phyloP scores from a whole-genome alignment of 2,888 invertebrate species.

The Hydroisotoma schaefferi region DNA sequence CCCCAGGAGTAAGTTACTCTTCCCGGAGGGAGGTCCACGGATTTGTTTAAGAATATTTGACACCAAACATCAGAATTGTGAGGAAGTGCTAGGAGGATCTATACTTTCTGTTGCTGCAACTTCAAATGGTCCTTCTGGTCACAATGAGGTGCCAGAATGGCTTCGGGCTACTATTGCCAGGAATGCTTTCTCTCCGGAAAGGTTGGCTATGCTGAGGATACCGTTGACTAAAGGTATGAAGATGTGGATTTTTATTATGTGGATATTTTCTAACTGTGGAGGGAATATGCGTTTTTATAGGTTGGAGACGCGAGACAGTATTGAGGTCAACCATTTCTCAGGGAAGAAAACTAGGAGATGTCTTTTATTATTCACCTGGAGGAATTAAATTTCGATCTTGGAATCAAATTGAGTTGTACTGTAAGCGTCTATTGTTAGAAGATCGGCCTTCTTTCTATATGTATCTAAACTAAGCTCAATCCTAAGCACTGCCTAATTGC shows the following conservation, averaged over 20 bases:
- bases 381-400: slow-evolving; percentile 39
- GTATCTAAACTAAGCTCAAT: too few relatives aligned
- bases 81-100: neutral
- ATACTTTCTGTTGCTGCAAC: too few relatives aligned
- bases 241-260: too few relatives aligned
- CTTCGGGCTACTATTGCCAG: neutral
- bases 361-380: slow-evolving; percentile 41
- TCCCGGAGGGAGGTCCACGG: neutral
- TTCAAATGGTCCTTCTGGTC: neutral
- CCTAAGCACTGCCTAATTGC: neutral
- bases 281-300: slow-evolving; percentile 14
- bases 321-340: slow-evolving; percentile 34
- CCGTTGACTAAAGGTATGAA: slow-evolving; percentile 1
- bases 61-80: neutral
- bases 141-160: neutral
- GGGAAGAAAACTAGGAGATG: slow-evolving; percentile 38
- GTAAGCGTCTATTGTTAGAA: slow-evolving; percentile 18
- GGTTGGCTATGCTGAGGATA: neutral
- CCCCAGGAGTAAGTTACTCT: neutral
- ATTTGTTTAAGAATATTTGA: neutral
- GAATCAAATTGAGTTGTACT: slow-evolving; percentile 35
- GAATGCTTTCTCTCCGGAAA: neutral
- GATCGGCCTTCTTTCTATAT: neutral
- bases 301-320: slow-evolving; percentile 44
- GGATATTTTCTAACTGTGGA: too few relatives aligned